phyloP scores from a whole-genome alignment of 2,888 invertebrate species.

The Drosophila siamana region DNA sequence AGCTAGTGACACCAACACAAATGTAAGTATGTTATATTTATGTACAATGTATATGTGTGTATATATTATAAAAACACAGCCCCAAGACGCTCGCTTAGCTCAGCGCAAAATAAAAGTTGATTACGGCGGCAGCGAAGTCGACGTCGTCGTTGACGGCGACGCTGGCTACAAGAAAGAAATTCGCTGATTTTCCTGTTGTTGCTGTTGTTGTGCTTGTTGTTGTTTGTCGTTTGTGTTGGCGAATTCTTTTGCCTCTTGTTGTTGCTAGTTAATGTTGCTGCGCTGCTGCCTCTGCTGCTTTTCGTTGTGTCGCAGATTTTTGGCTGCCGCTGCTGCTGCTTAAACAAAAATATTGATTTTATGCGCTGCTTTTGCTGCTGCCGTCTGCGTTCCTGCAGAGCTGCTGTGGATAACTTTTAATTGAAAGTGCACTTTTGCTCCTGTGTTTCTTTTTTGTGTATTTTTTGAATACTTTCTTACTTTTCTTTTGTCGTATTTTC shows the following conservation, averaged over 20 bases:
- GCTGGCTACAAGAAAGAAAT: constrained; percentile 3
- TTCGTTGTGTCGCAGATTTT: constrained; percentile 65
- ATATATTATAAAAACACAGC: constrained; percentile 47
- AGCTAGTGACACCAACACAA: constrained; percentile 41
- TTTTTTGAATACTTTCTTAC: constrained; percentile 14
- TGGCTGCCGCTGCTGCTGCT: constrained; percentile 60
- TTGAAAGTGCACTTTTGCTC: constrained; percentile 58
- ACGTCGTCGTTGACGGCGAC: constrained; percentile 12
- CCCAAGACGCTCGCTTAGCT: constrained; percentile 41
- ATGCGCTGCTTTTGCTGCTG: constrained; percentile 45
- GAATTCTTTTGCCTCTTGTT: constrained; percentile 21
- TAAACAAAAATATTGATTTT: constrained; percentile 77
- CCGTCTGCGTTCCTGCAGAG: constrained; percentile 47
- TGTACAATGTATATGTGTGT: constrained; percentile 22
- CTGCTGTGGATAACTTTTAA: constrained; percentile 40
- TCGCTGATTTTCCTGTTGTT: constrained; percentile 19
- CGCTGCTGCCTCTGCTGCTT: constrained; percentile 39
- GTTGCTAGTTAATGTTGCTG: constrained; percentile 59
- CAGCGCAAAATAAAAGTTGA: constrained; percentile 29
- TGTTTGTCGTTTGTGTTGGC: constrained; percentile 28
- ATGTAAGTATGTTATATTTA: constrained; percentile 1
- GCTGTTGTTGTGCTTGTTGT: constrained; percentile 32
- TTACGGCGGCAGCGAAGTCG: constrained; percentile 27
- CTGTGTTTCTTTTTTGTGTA: constrained; percentile 14
- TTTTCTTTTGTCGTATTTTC: not conserved